These are phyloP conservation scores for Troides oblongomaculatus DNA, from an alignment of 2,888 invertebrate genomes.

Conservation along the genomic window DNA sequence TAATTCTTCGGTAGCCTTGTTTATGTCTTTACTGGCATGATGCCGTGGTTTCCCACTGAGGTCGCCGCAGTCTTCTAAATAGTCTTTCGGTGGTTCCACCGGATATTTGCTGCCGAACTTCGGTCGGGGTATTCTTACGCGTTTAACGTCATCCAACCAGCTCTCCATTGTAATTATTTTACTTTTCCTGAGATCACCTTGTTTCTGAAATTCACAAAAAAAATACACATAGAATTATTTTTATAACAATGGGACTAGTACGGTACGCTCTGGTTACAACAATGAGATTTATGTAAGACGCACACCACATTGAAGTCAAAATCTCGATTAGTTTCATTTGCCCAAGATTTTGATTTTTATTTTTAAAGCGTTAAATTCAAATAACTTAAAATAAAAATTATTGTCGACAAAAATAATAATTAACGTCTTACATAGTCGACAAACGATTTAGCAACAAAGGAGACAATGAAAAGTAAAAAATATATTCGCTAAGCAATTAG, in stretches of 20 bases:
- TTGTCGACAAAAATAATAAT: neutral
- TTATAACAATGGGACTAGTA: neutral
- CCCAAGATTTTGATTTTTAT: too few relatives aligned
- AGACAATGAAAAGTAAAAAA: constrained; percentile 21
- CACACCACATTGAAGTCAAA: too few relatives aligned
- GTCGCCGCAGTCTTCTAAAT: constrained; percentile 83
- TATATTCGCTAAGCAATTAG: constrained; percentile 8
- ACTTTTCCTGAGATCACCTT: neutral
- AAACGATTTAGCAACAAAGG: constrained; percentile 17
- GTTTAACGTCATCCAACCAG: constrained; percentile 91
- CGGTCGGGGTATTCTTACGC: constrained; percentile 90
- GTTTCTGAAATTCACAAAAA: neutral
- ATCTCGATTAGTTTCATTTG: too few relatives aligned
- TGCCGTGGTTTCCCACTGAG: constrained; percentile 74
- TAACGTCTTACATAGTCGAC: neutral
- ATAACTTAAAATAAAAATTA: too few relatives aligned
- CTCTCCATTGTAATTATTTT: constrained; percentile 83
- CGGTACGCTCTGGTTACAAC: too few relatives aligned
- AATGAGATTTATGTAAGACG: too few relatives aligned
- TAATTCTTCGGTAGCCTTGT: constrained; percentile 88
- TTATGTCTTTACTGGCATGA: constrained; percentile 78
- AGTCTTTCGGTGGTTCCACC: constrained; percentile 89
- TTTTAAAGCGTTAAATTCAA: too few relatives aligned
- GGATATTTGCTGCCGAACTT: constrained; percentile 87
- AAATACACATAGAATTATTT: neutral